These are phyloP conservation scores for Argynnis bischoffii DNA, from an alignment of 2,888 invertebrate genomes.

Conservation along the genomic window DNA sequence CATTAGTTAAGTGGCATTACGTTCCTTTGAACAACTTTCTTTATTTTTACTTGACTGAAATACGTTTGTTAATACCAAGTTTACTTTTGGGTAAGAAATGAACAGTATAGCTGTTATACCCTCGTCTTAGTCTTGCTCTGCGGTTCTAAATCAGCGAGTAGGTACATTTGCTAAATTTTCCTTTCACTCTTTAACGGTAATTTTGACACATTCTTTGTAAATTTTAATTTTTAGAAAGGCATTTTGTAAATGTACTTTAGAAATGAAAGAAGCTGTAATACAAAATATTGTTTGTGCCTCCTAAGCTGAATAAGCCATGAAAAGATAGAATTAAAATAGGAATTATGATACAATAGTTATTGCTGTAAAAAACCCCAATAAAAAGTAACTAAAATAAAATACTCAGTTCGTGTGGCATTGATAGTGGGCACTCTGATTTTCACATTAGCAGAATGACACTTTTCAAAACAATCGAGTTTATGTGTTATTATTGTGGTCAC, in stretches of 20 bases:
- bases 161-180: background rate
- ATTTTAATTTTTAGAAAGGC: too few relatives aligned
- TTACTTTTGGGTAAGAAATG: slow-evolving; percentile 12
- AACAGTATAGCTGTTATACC: background rate
- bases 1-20: slow-evolving; percentile 44
- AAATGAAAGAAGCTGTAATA: too few relatives aligned
- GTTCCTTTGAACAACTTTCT: slow-evolving; percentile 34
- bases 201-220: too few relatives aligned
- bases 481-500: slow-evolving; percentile 62
- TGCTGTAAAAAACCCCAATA: background rate
- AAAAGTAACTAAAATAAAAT: slow-evolving; percentile 17
- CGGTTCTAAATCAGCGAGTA: background rate
- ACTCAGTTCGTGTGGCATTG: slow-evolving; percentile 39
- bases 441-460: slow-evolving; percentile 56
- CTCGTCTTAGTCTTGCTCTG: background rate
- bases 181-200: too few relatives aligned
- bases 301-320: too few relatives aligned
- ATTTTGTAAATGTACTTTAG: too few relatives aligned
- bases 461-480: slow-evolving; percentile 60
- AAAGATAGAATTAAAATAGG: slow-evolving; percentile 7
- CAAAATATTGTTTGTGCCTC: too few relatives aligned
- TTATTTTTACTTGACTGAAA: slow-evolving; percentile 24
- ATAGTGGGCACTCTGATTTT: slow-evolving; percentile 48
- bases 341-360: slow-evolving; percentile 2
- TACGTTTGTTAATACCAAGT: slow-evolving; percentile 10